Base-by-base conservation (phyloP, 2,888 invertebrate species). In the Aporophyla lueneburgensis region DNA sequence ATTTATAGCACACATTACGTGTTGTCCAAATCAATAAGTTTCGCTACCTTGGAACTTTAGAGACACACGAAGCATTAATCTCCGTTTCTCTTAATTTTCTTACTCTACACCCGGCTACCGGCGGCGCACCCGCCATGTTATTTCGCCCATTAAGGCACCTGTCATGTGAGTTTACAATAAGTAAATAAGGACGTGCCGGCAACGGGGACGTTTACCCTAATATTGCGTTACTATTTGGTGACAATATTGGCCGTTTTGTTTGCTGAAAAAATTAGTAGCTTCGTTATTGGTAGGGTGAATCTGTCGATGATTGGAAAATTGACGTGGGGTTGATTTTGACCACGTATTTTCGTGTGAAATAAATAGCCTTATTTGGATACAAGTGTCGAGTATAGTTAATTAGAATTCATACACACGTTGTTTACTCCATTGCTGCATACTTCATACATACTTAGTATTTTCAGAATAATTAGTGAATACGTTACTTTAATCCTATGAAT, bases 111-210 rank as follows among this genome's bases (percentile, higher is more conserved):
- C 80, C 76, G 72, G 80, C 86, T 87, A 91, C 88, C 89, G 84
- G 82, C 81, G 93, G 90, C 96, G 93, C 95, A 88, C 96, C 96
- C 94, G 96, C 94, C 96, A 95, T 95, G 96, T 96, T 95, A 96
- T 95, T 95, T 92, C 92, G 91, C 94, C 95, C 91, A 97, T 97
- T 97, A 96, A 93, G 96, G 94, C 92, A 95, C 95, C 96, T 96
- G 96, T 96, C 96, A 96, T 96, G 95, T 94, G 95, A 96, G 96
- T 96, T 96, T 96, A 96, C 96, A 96, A 95, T 96, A 96, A 96
- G 96, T 96, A 96, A 96, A 96, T 96, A 96, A 94, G 94, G 93
- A 93, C 93, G 92, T 91, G 93, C 91, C 88, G 80, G 91, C 90
- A 86, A 90, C 90, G 87, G 92, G 92, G 89, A 91, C 92, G 91